These are phyloP conservation scores for Telmatherina bonti DNA, from an alignment of 2,797 vertebrate species.

Conservation along the genomic window DNA sequence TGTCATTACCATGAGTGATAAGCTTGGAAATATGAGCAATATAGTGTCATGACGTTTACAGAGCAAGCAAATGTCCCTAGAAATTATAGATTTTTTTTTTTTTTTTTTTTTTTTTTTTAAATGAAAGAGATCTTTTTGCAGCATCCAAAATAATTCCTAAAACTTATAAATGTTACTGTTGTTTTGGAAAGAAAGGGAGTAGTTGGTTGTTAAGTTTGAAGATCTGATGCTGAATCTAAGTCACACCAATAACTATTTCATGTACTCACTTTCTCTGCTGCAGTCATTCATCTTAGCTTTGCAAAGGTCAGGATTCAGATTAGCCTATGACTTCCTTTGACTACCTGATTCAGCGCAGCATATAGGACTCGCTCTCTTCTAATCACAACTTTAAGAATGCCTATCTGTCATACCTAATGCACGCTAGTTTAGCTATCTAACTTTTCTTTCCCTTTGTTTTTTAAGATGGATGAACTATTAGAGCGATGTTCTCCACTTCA, in stretches of 20 bases:
- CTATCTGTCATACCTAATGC: background rate
- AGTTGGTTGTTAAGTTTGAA: background rate
- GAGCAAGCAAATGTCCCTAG: slow-evolving; percentile 15
- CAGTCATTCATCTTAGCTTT: background rate
- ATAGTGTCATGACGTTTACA: slow-evolving; percentile 18
- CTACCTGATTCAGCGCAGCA: slow-evolving; percentile 3
- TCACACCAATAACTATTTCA: background rate
- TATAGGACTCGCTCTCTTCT: background rate
- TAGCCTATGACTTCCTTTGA: slow-evolving; percentile 3
- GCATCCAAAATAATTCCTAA: slow-evolving; percentile 2
- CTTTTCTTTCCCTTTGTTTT: background rate
- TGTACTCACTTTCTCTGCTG: background rate
- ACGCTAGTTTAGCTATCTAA: background rate
- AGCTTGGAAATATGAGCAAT: slow-evolving; percentile 43
- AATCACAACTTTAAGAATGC: background rate
- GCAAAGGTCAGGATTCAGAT: slow-evolving; percentile 11
- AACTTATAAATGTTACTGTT: slow-evolving; percentile 1
- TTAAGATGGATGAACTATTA: background rate
- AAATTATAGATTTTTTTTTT: slow-evolving; percentile 24
- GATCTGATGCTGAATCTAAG: background rate
- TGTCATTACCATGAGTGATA: slow-evolving; percentile 57
- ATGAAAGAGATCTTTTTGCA: slow-evolving; percentile 10
- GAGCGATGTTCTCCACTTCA: background rate
- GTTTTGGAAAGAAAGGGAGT: no score
- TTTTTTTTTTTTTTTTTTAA: no score